These are phyloP conservation scores for Onchidella celtica DNA, from an alignment of 2,888 invertebrate species.

Conservation along the genomic window DNA sequence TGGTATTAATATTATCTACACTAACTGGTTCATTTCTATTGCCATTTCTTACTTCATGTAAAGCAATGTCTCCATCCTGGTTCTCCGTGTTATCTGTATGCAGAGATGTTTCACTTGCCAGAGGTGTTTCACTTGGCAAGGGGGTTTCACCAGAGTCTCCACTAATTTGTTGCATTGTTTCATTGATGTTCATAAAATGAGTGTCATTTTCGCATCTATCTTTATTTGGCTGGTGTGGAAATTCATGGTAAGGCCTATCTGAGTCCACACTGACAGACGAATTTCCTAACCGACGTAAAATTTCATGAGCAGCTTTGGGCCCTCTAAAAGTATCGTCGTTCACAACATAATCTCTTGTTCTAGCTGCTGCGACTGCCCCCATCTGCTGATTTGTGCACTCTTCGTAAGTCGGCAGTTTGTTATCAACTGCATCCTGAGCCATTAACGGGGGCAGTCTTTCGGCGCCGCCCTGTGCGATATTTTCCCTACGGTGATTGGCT, in stretches of 20 bases:
- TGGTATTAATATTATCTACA: too few relatives aligned
- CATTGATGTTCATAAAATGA: conserved; percentile 6
- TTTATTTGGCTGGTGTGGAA: not conserved
- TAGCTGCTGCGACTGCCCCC: not conserved
- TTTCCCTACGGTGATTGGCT: conserved; percentile 19
- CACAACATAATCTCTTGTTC: not conserved
- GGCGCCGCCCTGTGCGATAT: not conserved
- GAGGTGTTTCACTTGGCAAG: too few relatives aligned
- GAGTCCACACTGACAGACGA: not conserved
- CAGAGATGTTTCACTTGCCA: too few relatives aligned
- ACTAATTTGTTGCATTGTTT: not conserved
- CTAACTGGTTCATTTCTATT: too few relatives aligned
- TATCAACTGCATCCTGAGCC: not conserved
- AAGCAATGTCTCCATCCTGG: too few relatives aligned
- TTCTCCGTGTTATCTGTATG: too few relatives aligned
- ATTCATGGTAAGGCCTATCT: not conserved
- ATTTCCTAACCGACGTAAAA: not conserved
- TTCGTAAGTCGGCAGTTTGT: conserved; percentile 31
- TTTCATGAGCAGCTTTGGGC: not conserved
- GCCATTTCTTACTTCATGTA: too few relatives aligned
- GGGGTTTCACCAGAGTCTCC: not conserved
- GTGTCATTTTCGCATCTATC: not conserved
- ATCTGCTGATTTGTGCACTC: not conserved
- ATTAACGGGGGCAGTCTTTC: not conserved
- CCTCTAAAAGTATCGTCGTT: not conserved